phyloP scores from a whole-genome alignment of 2,888 invertebrate species.

The Mechanitis messenoides region DNA sequence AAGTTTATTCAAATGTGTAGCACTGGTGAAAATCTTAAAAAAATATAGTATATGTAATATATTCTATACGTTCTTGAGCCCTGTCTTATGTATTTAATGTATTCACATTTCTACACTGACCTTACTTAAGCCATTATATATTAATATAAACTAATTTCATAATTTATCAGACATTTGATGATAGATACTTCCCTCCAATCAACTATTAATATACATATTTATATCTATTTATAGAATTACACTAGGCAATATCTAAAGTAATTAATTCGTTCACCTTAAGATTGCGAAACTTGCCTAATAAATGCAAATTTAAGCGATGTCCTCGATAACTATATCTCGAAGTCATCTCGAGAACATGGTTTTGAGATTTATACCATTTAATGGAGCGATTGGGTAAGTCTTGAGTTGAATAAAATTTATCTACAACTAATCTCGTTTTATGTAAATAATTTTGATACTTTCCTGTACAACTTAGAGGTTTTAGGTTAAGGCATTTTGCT shows the following conservation, averaged over 20 bases:
- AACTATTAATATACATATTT: constrained; percentile 8
- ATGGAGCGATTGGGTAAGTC: neutral
- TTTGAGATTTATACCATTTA: constrained; percentile 2
- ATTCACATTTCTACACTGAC: too few species aligned
- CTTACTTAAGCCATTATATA: neutral
- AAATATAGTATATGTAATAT: too few species aligned
- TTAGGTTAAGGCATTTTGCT: too few species aligned
- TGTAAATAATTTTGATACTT: neutral
- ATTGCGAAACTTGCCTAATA: constrained; percentile 21
- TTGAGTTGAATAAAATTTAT: neutral
- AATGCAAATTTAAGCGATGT: constrained; percentile 24
- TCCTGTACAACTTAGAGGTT: too few species aligned
- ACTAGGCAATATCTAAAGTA: constrained; percentile 7
- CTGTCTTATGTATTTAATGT: too few species aligned
- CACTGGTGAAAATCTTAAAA: too few species aligned
- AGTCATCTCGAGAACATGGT: constrained; percentile 2
- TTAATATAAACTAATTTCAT: neutral
- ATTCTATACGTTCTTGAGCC: too few species aligned
- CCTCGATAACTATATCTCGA: constrained; percentile 25
- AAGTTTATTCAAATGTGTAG: too few species aligned
- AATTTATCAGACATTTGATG: constrained; percentile 1
- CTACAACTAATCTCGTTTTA: neutral
- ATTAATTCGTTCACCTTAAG: constrained; percentile 17
- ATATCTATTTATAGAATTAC: constrained; percentile 8
- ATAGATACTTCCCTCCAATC: neutral